Conservation (phyloP, 2,797 vertebrate species). For the Onychomys torridus region DNA sequence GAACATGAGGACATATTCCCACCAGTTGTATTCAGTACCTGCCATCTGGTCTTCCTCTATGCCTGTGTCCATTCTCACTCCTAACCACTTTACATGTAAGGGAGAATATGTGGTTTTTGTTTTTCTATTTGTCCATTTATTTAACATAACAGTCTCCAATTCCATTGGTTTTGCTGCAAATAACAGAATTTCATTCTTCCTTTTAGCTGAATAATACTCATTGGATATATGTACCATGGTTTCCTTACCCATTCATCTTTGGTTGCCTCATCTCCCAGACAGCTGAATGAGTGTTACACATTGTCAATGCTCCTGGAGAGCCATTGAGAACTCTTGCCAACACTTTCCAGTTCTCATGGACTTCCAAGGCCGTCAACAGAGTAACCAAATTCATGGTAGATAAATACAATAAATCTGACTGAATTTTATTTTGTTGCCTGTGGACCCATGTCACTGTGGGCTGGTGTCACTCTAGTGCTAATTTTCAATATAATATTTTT, state of each 20-base stretch:
- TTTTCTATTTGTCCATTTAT: neutral
- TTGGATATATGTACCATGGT: neutral
- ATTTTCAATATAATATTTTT: neutral
- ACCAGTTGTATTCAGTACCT: neutral
- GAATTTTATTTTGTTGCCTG: neutral
- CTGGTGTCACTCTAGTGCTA: neutral
- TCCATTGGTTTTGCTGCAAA: neutral
- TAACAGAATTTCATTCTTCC: neutral
- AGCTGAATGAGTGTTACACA: neutral
- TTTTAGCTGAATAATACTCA: neutral
- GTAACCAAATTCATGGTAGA: neutral
- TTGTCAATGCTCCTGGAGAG: neutral
- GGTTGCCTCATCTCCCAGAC: neutral
- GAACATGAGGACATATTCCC: neutral
- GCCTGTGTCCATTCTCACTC: neutral
- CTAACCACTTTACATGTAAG: too few species aligned
- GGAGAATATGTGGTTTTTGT: neutral
- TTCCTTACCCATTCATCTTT: neutral
- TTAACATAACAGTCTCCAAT: neutral
- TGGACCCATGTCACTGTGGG: neutral
- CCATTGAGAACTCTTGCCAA: neutral
- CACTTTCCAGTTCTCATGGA: neutral
- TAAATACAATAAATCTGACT: slow-evolving; percentile 33
- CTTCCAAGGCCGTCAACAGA: neutral
- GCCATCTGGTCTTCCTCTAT: neutral